These are phyloP conservation scores for Lytechinus pictus DNA, from an alignment of 35 echinoderm and acorn worm species.

Conservation along the genomic window DNA sequence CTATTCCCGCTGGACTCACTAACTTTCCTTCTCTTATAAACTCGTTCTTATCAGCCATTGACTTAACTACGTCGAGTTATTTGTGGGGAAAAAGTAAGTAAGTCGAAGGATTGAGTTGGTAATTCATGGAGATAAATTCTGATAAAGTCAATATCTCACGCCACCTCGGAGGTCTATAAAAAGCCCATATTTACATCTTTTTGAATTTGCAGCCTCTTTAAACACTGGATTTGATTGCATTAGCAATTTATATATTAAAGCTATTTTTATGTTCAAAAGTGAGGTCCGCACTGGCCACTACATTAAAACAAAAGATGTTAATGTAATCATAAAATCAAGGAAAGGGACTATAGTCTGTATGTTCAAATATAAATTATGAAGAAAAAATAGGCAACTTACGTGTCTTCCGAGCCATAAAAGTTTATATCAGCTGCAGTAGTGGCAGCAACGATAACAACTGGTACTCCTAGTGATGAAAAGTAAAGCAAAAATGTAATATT, in stretches of 20 bases:
- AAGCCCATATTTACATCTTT: no score
- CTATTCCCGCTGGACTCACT: no score
- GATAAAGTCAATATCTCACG: no score
- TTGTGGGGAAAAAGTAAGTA: no score
- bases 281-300: not conserved
- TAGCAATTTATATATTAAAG: not conserved
- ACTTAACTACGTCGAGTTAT: no score
- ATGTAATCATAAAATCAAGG: not conserved
- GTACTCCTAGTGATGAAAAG: not conserved
- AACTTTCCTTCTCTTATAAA: no score
- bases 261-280: not conserved
- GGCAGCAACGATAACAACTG: not conserved
- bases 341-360: not conserved
- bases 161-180: no score
- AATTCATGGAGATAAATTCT: no score
- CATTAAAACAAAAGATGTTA: not conserved
- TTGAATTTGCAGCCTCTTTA: no score
- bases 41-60: no score
- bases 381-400: not conserved
- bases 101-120: no score
- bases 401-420: not conserved
- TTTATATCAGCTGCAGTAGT: not conserved
- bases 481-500: not conserved
- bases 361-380: not conserved
- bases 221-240: not conserved